phyloP scores from a whole-genome alignment of 2,888 invertebrate genomes.

The Diadegma fenestrale region DNA sequence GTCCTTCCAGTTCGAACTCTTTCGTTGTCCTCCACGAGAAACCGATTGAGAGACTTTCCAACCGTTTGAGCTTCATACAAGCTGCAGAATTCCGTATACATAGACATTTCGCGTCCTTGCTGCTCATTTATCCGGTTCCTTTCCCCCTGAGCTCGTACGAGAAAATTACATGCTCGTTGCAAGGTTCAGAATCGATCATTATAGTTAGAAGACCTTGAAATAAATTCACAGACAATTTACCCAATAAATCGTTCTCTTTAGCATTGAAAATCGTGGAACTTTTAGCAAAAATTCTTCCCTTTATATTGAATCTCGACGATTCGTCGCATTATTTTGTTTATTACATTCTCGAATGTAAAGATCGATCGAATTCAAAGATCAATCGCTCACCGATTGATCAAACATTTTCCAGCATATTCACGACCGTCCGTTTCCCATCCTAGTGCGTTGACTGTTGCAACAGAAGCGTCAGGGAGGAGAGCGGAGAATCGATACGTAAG shows the following conservation, averaged over 20 bases:
- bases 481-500: not conserved
- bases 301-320: not conserved
- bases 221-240: not conserved
- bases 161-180: conserved; percentile 17
- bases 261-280: not conserved
- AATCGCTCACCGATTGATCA: not conserved
- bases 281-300: not conserved
- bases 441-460: conserved; percentile 30
- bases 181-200: not conserved
- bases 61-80: conserved; percentile 32
- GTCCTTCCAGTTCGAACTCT: conserved; percentile 49
- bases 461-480: not conserved
- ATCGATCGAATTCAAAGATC: conserved; percentile 4
- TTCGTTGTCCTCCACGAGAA: conserved; percentile 42
- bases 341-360: not conserved
- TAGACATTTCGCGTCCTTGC: conserved; percentile 48
- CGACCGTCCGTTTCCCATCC: conserved; percentile 40
- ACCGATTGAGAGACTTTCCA: conserved; percentile 31
- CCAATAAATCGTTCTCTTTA: not conserved
- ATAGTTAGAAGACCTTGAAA: conserved; percentile 33
- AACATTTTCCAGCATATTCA: conserved; percentile 3
- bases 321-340: not conserved
- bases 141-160: conserved; percentile 25
- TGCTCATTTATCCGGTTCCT: conserved; percentile 54
- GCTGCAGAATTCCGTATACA: conserved; percentile 4